Evolutionary conservation across 2,888 invertebrate genomes (phyloP), one percentile per base, ranked within the genome.

Genomic region (Epistrophe grossulariae): DNA sequence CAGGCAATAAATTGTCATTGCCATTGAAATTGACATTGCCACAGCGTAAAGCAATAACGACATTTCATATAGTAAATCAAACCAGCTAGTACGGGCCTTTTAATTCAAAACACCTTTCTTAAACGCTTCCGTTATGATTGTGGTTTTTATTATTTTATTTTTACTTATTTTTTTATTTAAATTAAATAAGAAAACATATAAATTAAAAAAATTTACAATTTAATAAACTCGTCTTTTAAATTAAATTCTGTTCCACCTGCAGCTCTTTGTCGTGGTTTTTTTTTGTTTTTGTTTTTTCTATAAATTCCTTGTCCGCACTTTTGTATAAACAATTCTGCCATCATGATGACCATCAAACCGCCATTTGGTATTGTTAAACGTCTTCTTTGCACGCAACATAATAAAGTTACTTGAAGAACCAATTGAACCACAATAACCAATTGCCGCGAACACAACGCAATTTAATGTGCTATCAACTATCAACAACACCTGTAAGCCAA

Each of bases 401-500:
- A 43, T 64, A 52, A 74, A 74, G 10, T 79, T 76, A 59, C 64
- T 68, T 60, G 66, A 60, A 79, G 70, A 74, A 70, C 50, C 68
- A 17, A 68, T 50, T 38, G 17, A 70, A 70, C 40, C 52, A 13
- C 52, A 24, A 24, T 7, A 79, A 66, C 74, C 74, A 64, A 79
- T 62, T 66, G 52, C 57, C 11, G 71, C 17, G 60, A 77, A 52
- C 77, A 59, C 72, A 62, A 70, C 55, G 62, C 74, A 74, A 62
- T 64, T 79, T 80, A 74, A 66, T 66, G 64, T 71, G 71, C 79
- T 71, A 84, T 80, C 71, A 76, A 84, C 74, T 74, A 84, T 71
- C 71, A 64, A 76, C 66, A 80, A 71, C 80, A 84, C 84, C 84
- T 80, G 80, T 80, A 80, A 84, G 84, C 80, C 59, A 79, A 84